Percentiles rank a stretch among this genome's conserved stretches.
phyloP scores from a whole-genome alignment of 1,140 invertebrate genomes.

The Caligus rogercresseyi region DNA sequence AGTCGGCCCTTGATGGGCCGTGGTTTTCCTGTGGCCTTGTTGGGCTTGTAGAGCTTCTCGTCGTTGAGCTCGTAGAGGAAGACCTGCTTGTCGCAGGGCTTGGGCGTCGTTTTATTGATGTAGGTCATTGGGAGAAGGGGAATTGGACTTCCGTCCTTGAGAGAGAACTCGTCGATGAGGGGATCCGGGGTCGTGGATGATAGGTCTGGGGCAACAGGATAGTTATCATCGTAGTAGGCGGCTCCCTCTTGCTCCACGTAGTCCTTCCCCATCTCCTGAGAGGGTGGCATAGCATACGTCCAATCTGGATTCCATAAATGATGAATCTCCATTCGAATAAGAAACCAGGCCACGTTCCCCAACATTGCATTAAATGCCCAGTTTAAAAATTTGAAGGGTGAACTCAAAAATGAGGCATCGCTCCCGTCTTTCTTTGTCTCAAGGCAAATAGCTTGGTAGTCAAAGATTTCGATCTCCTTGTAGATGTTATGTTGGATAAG shows the following conservation, averaged over 20 bases:
- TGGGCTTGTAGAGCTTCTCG: constrained; percentile 39
- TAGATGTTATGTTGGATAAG: constrained; percentile 75
- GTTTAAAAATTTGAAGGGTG: constrained; percentile 21
- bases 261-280: background rate
- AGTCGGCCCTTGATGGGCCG: constrained; percentile 67
- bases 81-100: constrained; percentile 65
- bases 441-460: constrained; percentile 70
- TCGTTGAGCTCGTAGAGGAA: constrained; percentile 69
- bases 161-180: constrained; percentile 10
- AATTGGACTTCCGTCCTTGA: constrained; percentile 17
- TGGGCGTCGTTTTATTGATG: constrained; percentile 55
- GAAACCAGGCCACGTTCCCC: constrained; percentile 23
- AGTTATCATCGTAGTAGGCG: constrained; percentile 4
- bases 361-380: constrained; percentile 22
- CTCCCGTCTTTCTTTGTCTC: constrained; percentile 38
- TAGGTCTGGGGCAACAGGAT: background rate
- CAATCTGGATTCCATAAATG: constrained; percentile 24
- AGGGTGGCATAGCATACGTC: constrained; percentile 23
- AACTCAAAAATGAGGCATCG: constrained; percentile 28
- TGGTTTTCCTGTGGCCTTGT: constrained; percentile 46
- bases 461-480: constrained; percentile 59
- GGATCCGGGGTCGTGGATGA: background rate
- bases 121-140: constrained; percentile 24
- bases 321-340: constrained; percentile 24
- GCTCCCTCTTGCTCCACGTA: background rate